Conservation (phyloP, 2,113 vertebrate species). For the Phaetusa simplex region DNA sequence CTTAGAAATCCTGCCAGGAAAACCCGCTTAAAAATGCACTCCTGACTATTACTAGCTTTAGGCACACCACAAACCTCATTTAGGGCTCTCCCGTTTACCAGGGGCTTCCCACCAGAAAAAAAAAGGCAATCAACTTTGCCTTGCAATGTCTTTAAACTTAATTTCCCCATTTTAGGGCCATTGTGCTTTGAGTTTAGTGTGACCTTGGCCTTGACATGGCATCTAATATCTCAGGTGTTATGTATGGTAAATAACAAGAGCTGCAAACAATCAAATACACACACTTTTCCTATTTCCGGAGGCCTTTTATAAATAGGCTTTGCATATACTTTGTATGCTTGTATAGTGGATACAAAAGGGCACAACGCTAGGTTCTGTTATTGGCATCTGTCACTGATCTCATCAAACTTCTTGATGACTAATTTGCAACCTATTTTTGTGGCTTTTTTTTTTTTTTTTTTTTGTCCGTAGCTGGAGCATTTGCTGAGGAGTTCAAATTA, state of each 20-base stretch:
- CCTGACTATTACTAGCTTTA: not conserved
- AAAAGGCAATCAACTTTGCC: not conserved
- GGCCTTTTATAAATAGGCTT: not conserved
- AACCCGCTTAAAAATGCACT: not conserved
- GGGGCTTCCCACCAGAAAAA: not conserved
- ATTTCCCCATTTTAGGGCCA: not conserved
- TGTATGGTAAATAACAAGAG: not conserved
- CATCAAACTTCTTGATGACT: not conserved
- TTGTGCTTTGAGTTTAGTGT: not conserved
- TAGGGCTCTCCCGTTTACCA: not conserved
- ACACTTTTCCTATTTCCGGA: not conserved
- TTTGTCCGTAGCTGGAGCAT: not conserved
- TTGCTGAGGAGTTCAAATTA: constrained; percentile 13
- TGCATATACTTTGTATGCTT: not conserved
- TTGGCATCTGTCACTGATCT: not conserved
- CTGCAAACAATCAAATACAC: not conserved
- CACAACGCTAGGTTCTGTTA: not conserved
- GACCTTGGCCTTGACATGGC: not conserved
- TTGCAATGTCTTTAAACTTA: not conserved
- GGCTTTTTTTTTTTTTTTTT: not conserved
- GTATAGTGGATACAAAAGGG: not conserved
- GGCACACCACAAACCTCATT: not conserved
- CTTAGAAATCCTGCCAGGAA: not conserved
- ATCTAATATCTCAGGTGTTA: not conserved
- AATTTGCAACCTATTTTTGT: constrained; percentile 4